These are phyloP conservation scores for Campopleginae sp. DNA, from an alignment of 2,888 invertebrate species.

Conservation along the genomic window DNA sequence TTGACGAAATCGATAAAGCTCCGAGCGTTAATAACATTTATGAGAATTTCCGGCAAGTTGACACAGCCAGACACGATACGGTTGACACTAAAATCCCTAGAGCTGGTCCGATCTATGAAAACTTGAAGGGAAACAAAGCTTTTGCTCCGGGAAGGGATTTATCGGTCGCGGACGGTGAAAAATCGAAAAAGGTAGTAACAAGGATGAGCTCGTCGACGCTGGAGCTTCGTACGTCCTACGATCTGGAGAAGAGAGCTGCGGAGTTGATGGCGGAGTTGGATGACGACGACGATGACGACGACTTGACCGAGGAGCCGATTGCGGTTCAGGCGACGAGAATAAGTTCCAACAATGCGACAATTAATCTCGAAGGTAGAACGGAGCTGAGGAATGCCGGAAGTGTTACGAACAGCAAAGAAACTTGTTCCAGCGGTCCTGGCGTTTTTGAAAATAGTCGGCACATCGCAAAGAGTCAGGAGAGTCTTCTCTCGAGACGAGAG, in stretches of 20 bases:
- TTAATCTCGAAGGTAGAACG: conserved; percentile 57
- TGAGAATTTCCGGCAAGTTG: conserved; percentile 80
- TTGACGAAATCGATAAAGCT: conserved; percentile 79
- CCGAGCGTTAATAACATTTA: conserved; percentile 78
- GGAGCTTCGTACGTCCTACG: conserved; percentile 78
- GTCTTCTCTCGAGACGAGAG: conserved; percentile 70
- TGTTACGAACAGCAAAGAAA: conserved; percentile 63
- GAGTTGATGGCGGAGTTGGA: conserved; percentile 80
- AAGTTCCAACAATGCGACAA: conserved; percentile 61
- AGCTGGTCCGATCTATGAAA: conserved; percentile 75
- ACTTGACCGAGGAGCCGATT: conserved; percentile 76
- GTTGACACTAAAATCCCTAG: background rate
- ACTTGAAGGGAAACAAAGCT: conserved; percentile 61
- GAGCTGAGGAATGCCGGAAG: conserved; percentile 51
- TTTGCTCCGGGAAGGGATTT: conserved; percentile 27
- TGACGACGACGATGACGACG: conserved; percentile 82
- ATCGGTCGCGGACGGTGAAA: conserved; percentile 64
- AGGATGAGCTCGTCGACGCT: conserved; percentile 75
- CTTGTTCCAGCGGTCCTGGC: conserved; percentile 49
- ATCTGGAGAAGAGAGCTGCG: conserved; percentile 79
- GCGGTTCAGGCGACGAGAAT: conserved; percentile 68
- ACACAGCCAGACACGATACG: conserved; percentile 61
- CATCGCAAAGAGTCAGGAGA: conserved; percentile 76
- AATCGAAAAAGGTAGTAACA: conserved; percentile 73
- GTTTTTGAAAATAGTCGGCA: conserved; percentile 69